Evolutionary conservation across 1,140 invertebrate genomes (phyloP).

Genomic region (Phocides pigmalion): DNA sequence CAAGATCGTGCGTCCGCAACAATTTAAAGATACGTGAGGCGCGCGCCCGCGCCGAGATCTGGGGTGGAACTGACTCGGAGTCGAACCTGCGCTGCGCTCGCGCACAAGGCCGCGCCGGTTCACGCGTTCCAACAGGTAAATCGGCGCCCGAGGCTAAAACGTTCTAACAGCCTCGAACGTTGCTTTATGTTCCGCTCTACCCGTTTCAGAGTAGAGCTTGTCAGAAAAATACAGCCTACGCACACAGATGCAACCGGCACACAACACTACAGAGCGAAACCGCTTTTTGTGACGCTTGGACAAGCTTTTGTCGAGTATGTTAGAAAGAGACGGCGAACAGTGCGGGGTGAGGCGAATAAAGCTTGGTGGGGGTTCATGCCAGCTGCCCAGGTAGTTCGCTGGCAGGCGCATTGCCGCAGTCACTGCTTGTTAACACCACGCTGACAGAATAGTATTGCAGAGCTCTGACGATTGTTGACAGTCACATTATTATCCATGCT

Average conservation of each 20-base stretch:
- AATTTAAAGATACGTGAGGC: constrained; percentile 52
- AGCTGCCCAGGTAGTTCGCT: constrained; percentile 78
- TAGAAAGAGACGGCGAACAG: constrained; percentile 63
- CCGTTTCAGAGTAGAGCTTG: constrained; percentile 50
- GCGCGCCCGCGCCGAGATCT: constrained; percentile 68
- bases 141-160: constrained; percentile 54
- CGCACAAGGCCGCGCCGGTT: constrained; percentile 81
- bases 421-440: constrained; percentile 74
- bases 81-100: constrained; percentile 79
- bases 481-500: constrained; percentile 33
- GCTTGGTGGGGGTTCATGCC: constrained; percentile 70
- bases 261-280: constrained; percentile 70
- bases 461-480: constrained; percentile 61
- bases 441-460: constrained; percentile 69
- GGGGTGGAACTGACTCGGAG: constrained; percentile 75
- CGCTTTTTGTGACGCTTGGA: constrained; percentile 75
- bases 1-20: constrained; percentile 67
- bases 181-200: constrained; percentile 57
- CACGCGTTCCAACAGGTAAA: constrained; percentile 83
- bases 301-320: constrained; percentile 65
- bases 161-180: constrained; percentile 56
- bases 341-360: constrained; percentile 61
- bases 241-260: constrained; percentile 58
- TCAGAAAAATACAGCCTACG: constrained; percentile 73
- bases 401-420: constrained; percentile 67